phyloP scores from a whole-genome alignment of 2,797 vertebrate genomes.

The Rhincodon typus region DNA sequence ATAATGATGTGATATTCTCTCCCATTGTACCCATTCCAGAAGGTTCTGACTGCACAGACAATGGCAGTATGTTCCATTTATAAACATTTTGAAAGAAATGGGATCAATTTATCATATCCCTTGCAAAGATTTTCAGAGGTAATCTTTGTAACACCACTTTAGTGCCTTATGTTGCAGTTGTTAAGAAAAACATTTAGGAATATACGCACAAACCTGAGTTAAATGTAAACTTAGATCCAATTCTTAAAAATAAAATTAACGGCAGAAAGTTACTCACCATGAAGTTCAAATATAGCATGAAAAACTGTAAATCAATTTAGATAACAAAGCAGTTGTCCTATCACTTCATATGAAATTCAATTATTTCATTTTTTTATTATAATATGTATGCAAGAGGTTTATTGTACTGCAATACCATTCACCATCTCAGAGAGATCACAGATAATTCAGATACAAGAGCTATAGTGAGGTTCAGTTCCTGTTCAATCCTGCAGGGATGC shows the following conservation, averaged over 20 bases:
- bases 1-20: not conserved
- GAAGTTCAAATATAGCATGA: not conserved
- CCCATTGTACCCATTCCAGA: not conserved
- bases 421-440: not conserved
- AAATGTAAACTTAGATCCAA: not conserved
- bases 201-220: not conserved
- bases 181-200: not conserved
- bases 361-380: not conserved
- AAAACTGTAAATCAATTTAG: not conserved
- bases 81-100: not conserved
- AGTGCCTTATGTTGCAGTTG: not conserved
- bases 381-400: not conserved
- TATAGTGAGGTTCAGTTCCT: not conserved
- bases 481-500: not conserved
- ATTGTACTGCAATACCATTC: not conserved
- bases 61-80: not conserved
- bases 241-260: not conserved
- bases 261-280: not conserved
- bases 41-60: not conserved
- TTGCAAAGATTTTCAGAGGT: not conserved
- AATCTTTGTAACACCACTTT: not conserved
- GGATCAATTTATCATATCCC: not conserved
- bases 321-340: not conserved
- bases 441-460: not conserved
- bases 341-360: not conserved